phyloP scores from a whole-genome alignment of 1,140 invertebrate genomes.

The Armadillidium nasatum region DNA sequence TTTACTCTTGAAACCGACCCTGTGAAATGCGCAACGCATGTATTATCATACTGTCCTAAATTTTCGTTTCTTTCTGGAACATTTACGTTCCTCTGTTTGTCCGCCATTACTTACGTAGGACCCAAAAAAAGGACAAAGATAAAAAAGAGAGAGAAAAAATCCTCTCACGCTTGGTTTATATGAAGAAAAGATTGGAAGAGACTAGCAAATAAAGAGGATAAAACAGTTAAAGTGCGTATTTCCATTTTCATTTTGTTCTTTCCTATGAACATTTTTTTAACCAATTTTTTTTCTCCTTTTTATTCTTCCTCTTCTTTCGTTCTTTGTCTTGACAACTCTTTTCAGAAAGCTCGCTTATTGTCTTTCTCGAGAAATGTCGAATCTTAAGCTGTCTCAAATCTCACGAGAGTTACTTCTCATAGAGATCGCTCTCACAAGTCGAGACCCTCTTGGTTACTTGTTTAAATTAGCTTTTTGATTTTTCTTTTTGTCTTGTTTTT shows the following conservation, averaged over 20 bases:
- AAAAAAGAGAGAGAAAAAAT: too few relatives aligned
- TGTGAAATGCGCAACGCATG: too few relatives aligned
- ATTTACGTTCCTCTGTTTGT: too few relatives aligned
- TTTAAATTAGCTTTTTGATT: neutral
- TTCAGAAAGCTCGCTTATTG: neutral
- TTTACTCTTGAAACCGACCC: too few relatives aligned
- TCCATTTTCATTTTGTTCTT: neutral
- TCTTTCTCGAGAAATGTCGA: neutral
- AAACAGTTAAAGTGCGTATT: neutral
- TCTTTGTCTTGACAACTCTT: neutral
- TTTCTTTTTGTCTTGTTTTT: neutral
- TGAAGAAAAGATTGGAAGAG: too few relatives aligned
- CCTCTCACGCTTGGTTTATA: too few relatives aligned
- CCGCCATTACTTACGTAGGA: too few relatives aligned
- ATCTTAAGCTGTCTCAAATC: neutral
- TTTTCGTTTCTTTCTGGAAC: too few relatives aligned
- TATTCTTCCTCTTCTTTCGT: neutral
- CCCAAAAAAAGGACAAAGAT: too few relatives aligned
- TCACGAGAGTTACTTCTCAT: neutral
- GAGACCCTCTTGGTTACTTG: neutral
- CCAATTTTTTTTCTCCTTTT: neutral
- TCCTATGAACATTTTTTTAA: neutral
- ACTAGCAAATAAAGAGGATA: too few relatives aligned
- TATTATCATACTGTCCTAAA: too few relatives aligned
- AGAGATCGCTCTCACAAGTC: neutral